Evolutionary conservation across 2,797 vertebrate genomes (phyloP), one percentile per base, ranked within the genome.

Genomic region (Sebastes taczanowskii): DNA sequence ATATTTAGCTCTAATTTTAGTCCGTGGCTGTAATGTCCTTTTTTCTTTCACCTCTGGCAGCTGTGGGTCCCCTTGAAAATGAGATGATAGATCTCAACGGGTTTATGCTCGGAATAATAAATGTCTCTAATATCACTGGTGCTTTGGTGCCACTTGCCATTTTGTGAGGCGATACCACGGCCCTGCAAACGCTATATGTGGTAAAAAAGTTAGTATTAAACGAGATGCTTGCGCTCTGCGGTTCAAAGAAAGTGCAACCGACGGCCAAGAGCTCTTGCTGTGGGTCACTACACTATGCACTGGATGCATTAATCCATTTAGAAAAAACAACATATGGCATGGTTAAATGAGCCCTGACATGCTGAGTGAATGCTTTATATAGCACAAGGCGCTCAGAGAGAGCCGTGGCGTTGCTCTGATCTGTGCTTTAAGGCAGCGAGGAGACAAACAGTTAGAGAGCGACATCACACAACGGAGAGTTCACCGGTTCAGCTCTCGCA

Each of bases 261-360:
- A 80, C 63, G 65, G 46, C 29, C 23, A 4, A 30, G 81, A 74
- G 81, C 84, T 78, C 67, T 62, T n/a, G 55, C 85, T 78, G 60
- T 55, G 85, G 88, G 91, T 91, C 89, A 82, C 16, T 52, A n/a
- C 20, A 52, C 0, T 52, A 52, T 76, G 73, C 83, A 11, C 74
- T 35, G 46, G 77, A 81, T 83, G 56, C 80, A 79, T 88, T 88
- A 91, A 91, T 91, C 86, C 78, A 78, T 84, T 88, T 72, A 74
- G 73, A 5, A 74, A 78, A 38, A 67, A 55, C 71, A 89, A 85
- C 82, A 88, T 86, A 89, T 81, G 86, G 83, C 79, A 73, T 66
- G 35, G 38, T 73, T 73, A 83, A 92, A 91, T 91, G 89, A 89
- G 86, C 73, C 88, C 71, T 82, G 88, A 78, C 85, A 56, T 58